Evolutionary conservation across 2,113 vertebrate genomes (phyloP), one percentile per base, ranked within the genome.

Genomic region (Synchiropus splendidus): DNA sequence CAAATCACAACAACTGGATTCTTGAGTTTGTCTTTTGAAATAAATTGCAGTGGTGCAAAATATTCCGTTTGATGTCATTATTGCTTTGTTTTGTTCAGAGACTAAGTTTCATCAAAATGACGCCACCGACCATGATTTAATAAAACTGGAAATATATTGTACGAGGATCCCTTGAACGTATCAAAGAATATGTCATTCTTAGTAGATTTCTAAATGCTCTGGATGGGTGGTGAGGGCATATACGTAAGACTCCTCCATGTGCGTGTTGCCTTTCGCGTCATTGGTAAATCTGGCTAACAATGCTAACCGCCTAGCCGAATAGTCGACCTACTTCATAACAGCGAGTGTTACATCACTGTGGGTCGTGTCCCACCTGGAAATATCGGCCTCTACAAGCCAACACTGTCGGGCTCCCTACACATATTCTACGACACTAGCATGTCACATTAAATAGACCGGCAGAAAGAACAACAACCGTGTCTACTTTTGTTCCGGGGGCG

Each of bases 311-410:
- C 51, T 63, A 50, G 47, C 56, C 6, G 13, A 11, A 13, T 14
- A 47, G 42, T 41, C 37, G 60, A 72, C 72, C 70, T 58, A 58
- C 48, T 72, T 70, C 54, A 49, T 17, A 73, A 59, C 64, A 69
- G 60, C 44, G 31, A 45, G 46, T 58, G 65, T 78, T 79, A 75
- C 73, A 78, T 76, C 64, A 80, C 42, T 52, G 51, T 31, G 46
- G 65, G 42, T 71, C 58, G 49, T 40, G 17, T 61, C 42, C 45
- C 42, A 75, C 42, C 55, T 70, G 53, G 61, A 57, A 54, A 53
- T 13, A 51, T 54, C 46, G 33, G 38, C 40, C 35, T 43, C 6
- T 10, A 52, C 39, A 13, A 55, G 36, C 11, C 10, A 16, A 32
- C 10, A 30, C 21, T 31, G 18, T 8, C 12, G 3, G 4, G 6